Percentiles rank a stretch among this genome's conserved stretches.
phyloP scores from a whole-genome alignment of 2,797 vertebrate species.

The Dicrostonyx torquatus region DNA sequence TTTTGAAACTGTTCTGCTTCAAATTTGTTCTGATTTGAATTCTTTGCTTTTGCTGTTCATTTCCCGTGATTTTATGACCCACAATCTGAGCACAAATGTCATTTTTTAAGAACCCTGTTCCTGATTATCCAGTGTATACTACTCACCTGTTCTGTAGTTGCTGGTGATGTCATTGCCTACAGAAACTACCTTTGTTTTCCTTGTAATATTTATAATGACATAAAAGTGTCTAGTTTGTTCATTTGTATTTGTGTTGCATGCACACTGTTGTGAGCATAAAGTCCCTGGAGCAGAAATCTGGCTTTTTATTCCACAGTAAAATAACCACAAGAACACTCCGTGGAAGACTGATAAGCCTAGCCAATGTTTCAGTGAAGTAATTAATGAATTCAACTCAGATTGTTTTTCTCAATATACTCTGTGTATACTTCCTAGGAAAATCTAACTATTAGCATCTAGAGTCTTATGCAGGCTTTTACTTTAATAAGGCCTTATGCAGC shows the following conservation, averaged over 20 bases:
- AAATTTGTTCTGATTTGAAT: not conserved
- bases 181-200: not conserved
- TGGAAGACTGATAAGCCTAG: not conserved
- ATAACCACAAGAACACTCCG: not conserved
- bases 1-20: not conserved
- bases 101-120: not conserved
- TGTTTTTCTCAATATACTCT: not conserved
- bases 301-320: not conserved
- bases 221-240: not conserved
- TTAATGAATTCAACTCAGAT: not conserved
- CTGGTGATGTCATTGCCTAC: not conserved
- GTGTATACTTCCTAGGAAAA: not conserved
- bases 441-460: not conserved
- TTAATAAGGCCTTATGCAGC: not conserved
- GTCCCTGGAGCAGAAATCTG: not conserved
- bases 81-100: not conserved
- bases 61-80: not conserved
- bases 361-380: slow-evolving; percentile 44
- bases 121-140: not conserved
- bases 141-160: not conserved
- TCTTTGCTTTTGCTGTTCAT: not conserved
- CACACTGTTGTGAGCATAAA: not conserved
- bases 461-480: not conserved
- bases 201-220: slow-evolving; percentile 15
- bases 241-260: slow-evolving; percentile 24